A percentile compares a stretch with the other conserved stretches of the same genome.
phyloP scores from a whole-genome alignment of 2,797 vertebrate genomes.

The Crotalus adamanteus region DNA sequence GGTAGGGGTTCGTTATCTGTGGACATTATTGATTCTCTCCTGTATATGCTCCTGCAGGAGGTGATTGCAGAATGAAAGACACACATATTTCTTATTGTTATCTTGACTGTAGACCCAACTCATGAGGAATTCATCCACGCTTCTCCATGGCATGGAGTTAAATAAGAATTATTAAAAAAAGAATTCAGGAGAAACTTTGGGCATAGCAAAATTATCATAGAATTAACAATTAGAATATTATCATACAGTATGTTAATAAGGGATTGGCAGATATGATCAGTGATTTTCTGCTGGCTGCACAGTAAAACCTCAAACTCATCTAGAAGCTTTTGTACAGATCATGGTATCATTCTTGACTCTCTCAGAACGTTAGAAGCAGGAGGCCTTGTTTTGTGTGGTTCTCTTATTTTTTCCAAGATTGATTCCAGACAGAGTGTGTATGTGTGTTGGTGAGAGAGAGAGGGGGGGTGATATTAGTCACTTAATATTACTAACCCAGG shows the following conservation, averaged over 20 bases:
- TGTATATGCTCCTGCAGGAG: background rate
- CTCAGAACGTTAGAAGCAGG: background rate
- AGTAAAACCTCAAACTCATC: background rate
- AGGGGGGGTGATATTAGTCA: background rate
- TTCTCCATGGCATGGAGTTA: background rate
- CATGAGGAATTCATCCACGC: background rate
- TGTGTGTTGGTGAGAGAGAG: background rate
- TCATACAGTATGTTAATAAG: background rate
- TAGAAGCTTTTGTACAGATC: background rate
- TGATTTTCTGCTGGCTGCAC: background rate
- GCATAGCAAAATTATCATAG: background rate
- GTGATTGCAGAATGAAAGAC: background rate
- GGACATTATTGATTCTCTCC: background rate
- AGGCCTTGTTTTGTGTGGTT: background rate
- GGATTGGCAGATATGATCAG: background rate
- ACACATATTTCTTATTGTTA: background rate
- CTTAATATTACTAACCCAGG: background rate
- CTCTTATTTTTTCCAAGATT: background rate
- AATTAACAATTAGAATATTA: background rate
- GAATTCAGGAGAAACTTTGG: background rate
- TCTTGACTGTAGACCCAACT: background rate
- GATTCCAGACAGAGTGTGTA: background rate
- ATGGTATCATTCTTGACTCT: background rate
- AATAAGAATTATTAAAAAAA: background rate
- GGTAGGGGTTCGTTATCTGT: background rate